Conservation (phyloP, 2,113 vertebrate species). For the Archocentrus centrarchus region DNA sequence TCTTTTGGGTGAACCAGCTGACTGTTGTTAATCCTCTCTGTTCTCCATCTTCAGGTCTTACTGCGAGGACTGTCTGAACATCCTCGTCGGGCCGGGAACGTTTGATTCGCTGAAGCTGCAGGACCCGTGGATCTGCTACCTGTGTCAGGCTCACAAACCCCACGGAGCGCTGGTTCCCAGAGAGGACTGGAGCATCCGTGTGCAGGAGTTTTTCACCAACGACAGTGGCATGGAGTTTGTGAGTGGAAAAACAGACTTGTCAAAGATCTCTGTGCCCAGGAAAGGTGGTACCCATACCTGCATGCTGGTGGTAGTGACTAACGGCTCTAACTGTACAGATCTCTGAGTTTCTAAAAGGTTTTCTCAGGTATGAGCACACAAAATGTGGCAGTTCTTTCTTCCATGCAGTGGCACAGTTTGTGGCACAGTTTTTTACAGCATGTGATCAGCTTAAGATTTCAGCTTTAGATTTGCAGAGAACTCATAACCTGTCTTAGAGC, state of each 20-base stretch:
- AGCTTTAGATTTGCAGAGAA: no score
- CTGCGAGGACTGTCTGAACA: constrained; percentile 91
- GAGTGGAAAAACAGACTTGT: constrained; percentile 46
- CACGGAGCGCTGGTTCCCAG: constrained; percentile 84
- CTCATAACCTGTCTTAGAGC: no score
- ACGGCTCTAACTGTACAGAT: neutral
- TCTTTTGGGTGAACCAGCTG: fast-evolving
- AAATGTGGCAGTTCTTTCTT: no score
- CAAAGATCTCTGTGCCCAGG: neutral
- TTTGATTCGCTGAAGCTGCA: constrained; percentile 79
- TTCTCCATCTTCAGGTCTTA: constrained; percentile 82
- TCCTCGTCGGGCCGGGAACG: constrained; percentile 85
- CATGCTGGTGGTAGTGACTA: neutral
- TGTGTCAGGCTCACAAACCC: constrained; percentile 85
- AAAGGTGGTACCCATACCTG: neutral
- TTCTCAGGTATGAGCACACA: neutral
- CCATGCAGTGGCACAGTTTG: no score
- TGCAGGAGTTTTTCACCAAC: constrained; percentile 91
- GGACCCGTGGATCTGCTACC: constrained; percentile 95
- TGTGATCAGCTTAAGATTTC: no score
- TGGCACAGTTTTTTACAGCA: no score
- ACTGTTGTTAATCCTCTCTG: neutral
- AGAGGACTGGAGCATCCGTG: constrained; percentile 89
- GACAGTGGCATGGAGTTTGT: constrained; percentile 89
- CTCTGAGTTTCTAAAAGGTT: neutral